phyloP scores from a whole-genome alignment of 2,888 invertebrate genomes.

The Pocota personata region DNA sequence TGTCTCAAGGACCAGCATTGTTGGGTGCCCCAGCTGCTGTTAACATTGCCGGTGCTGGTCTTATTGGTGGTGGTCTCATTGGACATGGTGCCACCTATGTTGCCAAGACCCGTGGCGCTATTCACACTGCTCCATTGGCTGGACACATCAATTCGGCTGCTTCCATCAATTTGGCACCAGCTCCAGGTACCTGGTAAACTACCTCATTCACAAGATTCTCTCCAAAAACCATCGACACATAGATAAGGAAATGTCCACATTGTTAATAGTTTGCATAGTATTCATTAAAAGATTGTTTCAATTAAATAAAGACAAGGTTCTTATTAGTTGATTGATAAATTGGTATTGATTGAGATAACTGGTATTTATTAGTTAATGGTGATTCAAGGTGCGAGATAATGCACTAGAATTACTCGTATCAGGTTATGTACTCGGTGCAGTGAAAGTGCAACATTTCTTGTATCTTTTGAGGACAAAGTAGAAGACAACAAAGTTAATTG shows the following conservation, averaged over 20 bases:
- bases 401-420: background rate
- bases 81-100: conserved; percentile 80
- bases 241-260: background rate
- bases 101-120: conserved; percentile 79
- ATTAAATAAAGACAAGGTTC: background rate
- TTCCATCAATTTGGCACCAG: conserved; percentile 79
- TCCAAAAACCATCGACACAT: background rate
- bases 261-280: background rate
- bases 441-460: background rate
- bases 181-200: conserved; percentile 77
- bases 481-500: background rate
- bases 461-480: background rate
- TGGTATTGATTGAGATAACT: background rate
- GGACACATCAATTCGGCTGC: conserved; percentile 79
- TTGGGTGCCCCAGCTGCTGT: conserved; percentile 47
- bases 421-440: background rate
- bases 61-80: conserved; percentile 78
- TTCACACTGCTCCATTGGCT: conserved; percentile 79
- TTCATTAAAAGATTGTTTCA: background rate
- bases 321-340: background rate
- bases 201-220: too few relatives aligned
- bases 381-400: background rate
- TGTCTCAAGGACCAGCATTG: conserved; percentile 61
- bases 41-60: conserved; percentile 74
- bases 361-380: background rate